Conservation (phyloP, 37 sponge, comb jelly and placozoan species). For the Spongia lamella region DNA sequence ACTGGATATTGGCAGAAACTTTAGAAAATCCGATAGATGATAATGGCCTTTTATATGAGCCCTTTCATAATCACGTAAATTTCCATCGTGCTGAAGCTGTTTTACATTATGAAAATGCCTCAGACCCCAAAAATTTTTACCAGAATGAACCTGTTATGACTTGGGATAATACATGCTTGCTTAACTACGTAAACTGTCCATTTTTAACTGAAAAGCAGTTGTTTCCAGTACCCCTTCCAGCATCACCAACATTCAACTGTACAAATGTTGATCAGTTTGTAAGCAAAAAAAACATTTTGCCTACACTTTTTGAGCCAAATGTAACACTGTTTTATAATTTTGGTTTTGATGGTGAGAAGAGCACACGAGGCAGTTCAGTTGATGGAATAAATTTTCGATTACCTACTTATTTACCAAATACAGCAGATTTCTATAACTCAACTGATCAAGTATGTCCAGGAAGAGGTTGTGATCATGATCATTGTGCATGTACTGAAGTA, state of each 20-base stretch:
- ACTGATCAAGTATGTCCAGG: not conserved
- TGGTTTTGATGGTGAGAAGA: slow-evolving; percentile 68
- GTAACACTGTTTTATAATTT: slow-evolving; percentile 70
- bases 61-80: not conserved
- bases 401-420: not conserved
- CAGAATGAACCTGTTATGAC: no score
- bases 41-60: not conserved
- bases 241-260: slow-evolving; percentile 55
- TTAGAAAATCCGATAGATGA: slow-evolving; percentile 5
- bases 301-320: no score
- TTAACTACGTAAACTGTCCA: slow-evolving; percentile 74
- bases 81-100: slow-evolving; percentile 55
- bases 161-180: not conserved
- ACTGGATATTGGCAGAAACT: slow-evolving; percentile 58
- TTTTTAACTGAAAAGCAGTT: slow-evolving; percentile 44
- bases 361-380: slow-evolving; percentile 40
- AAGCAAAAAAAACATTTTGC: no score
- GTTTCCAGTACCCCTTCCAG: no score
- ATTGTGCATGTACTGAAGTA: slow-evolving; percentile 40
- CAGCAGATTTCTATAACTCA: not conserved
- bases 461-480: not conserved
- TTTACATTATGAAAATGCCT: slow-evolving; percentile 41
- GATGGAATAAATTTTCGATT: slow-evolving; percentile 26
- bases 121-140: no score
- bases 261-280: slow-evolving; percentile 35